A percentile compares a stretch with the other conserved stretches of the same genome.
phyloP scores from a whole-genome alignment of 1,140 invertebrate species.

The Heliconius nattereri region DNA sequence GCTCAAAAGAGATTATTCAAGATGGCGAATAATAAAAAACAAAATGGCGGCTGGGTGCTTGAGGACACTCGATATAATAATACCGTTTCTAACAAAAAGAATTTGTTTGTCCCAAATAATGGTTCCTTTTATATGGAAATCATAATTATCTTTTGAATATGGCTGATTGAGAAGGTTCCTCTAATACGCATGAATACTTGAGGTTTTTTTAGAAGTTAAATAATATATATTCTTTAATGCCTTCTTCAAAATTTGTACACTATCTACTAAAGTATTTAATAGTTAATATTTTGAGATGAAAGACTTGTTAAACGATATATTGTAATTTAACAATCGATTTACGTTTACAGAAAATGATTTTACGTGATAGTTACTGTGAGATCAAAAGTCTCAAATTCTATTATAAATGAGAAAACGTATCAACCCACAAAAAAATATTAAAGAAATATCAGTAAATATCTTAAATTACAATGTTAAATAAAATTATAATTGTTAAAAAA shows the following conservation, averaged over 20 bases:
- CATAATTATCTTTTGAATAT: neutral
- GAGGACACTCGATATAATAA: conserved; percentile 42
- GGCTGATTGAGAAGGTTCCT: neutral
- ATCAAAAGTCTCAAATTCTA: too few species aligned
- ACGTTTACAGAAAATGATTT: too few species aligned
- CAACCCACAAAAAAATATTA: too few species aligned
- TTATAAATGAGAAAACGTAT: too few species aligned
- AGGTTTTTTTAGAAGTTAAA: neutral
- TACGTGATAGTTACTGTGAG: too few species aligned
- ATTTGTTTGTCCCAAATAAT: conserved; percentile 16
- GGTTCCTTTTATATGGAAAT: conserved; percentile 4
- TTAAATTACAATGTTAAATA: neutral
- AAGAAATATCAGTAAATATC: neutral
- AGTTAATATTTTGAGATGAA: too few species aligned
- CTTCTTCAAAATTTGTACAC: too few species aligned
- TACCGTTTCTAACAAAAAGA: conserved; percentile 32
- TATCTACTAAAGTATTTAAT: too few species aligned
- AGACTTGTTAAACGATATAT: too few species aligned
- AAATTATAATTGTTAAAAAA: neutral
- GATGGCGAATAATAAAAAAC: conserved; percentile 62
- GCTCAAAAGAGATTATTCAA: conserved; percentile 62
- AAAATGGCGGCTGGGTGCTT: conserved; percentile 71
- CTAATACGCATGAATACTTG: neutral
- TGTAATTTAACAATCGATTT: too few species aligned
- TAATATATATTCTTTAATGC: too few species aligned